These are phyloP conservation scores for Pyxicephalus adspersus DNA, from an alignment of 2,113 vertebrate genomes.

Conservation along the genomic window DNA sequence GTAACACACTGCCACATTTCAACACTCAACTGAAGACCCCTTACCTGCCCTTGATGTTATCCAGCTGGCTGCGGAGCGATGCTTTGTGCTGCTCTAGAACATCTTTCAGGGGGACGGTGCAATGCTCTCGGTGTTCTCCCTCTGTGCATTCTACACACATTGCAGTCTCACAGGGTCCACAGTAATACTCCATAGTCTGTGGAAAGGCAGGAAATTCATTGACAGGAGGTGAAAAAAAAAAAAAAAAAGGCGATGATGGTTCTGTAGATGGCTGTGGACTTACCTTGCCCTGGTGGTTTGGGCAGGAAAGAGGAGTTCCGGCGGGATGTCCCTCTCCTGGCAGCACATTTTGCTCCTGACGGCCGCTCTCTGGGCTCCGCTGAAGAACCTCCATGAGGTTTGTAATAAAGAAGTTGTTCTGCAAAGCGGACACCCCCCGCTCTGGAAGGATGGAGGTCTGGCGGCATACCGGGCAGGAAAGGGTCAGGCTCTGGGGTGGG, in stretches of 20 bases:
- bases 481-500: slow-evolving; percentile 88
- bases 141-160: slow-evolving; percentile 93
- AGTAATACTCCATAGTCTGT: slow-evolving; percentile 97
- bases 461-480: slow-evolving; percentile 91
- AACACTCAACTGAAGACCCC: rapidly evolving
- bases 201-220: slow-evolving; percentile 38
- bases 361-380: slow-evolving; percentile 77
- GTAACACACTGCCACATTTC: too few species aligned
- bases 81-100: slow-evolving; percentile 95
- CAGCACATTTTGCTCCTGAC: slow-evolving; percentile 75
- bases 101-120: slow-evolving; percentile 87
- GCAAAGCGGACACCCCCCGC: slow-evolving; percentile 88
- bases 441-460: slow-evolving; percentile 94
- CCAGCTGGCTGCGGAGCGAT: slow-evolving; percentile 87
- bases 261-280: background rate
- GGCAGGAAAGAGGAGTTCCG: slow-evolving; percentile 87
- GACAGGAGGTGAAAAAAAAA: background rate
- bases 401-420: slow-evolving; percentile 97
- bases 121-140: slow-evolving; percentile 89
- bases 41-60: slow-evolving; percentile 85
- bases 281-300: slow-evolving; percentile 94
- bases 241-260: too few species aligned
- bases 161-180: slow-evolving; percentile 94
- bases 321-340: slow-evolving; percentile 81
- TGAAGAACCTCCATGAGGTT: slow-evolving; percentile 95